Evolutionary conservation across 2,888 invertebrate species (phyloP), one percentile per base, ranked within the genome.

Genomic region (Nebria brevicollis): DNA sequence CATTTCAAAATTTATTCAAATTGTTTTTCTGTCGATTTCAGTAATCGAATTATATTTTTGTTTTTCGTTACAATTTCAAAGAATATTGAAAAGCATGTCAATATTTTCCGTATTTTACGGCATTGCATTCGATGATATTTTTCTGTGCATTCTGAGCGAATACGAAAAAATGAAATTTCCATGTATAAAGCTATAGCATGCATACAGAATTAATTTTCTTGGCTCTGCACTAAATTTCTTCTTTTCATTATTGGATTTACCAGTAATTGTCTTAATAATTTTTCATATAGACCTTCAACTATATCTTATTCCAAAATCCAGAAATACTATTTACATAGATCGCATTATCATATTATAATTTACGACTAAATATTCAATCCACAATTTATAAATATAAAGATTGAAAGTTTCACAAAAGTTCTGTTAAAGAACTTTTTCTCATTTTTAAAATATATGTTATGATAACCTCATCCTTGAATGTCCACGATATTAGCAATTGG

Each of bases 1-100:
- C 54, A 54, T 54, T 54, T 54, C 54, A 54, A 54, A 54, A 54
- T 54, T 8, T 54, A 54, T 54, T 54, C 54, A 54, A 54, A 54
- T 54, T 54, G 54, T 54, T 54, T 54, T 54, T 54, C 54, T 54
- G 8, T 54, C 54, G 54, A 54, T 54, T 54, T 54, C 54, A 54
- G 54, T 54, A 54, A 54, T 54, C 4, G 54, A 54, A 54, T 54
- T 11, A 54, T 54, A 54, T 54, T 54, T 54, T 54, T 54, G 54
- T 54, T 54, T 54, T 54, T 13, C 54, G 6, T 54, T 54, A 13
- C 1, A 54, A 11, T 54, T 54, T 54, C 54, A 54, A 2, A 54
- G 54, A 54, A 54, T 54, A 54, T 54, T 54, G 54, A 54, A 54
- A 54, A 54, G 54, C 54, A 54, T 54, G 54, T 54, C 54, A 54